Conservation (phyloP, 1,140 invertebrate genomes). For the Wasmannia auropunctata region DNA sequence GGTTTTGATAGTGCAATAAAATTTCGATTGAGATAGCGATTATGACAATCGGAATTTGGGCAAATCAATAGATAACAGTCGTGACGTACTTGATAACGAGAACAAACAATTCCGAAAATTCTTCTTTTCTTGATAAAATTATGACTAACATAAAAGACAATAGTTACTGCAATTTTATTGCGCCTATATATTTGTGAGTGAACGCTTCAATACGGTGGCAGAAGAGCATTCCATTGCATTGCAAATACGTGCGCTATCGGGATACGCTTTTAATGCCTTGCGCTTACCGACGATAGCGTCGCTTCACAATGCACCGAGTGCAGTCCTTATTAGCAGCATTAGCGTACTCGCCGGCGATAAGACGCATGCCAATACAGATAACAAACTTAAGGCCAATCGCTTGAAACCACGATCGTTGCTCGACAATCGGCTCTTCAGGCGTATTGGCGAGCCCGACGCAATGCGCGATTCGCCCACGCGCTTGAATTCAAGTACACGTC, state of each 20-base stretch:
- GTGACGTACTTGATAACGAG: not conserved
- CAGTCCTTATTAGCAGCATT: slow-evolving; percentile 31
- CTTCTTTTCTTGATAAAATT: not conserved
- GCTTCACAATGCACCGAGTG: slow-evolving; percentile 5
- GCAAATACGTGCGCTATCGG: slow-evolving; percentile 12
- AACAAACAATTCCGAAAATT: not conserved
- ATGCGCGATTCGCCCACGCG: slow-evolving; percentile 53
- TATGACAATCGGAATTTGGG: not conserved
- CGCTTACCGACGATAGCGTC: not conserved
- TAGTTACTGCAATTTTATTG: not conserved
- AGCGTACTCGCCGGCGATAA: slow-evolving; percentile 34
- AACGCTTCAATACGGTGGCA: not conserved
- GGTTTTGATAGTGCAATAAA: not conserved
- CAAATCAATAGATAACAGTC: not conserved
- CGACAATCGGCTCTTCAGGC: not conserved
- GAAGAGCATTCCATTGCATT: not conserved
- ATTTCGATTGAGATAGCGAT: not conserved
- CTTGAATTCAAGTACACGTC: slow-evolving; percentile 20
- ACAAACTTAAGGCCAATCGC: slow-evolving; percentile 6
- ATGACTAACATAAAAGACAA: not conserved
- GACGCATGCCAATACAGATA: slow-evolving; percentile 11
- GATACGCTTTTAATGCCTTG: slow-evolving; percentile 18
- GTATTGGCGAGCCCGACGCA: slow-evolving; percentile 18
- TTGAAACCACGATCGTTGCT: not conserved
- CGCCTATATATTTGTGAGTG: not conserved